These are phyloP conservation scores for Parasteatoda lunata DNA, from an alignment of 2,888 invertebrate species.

Conservation along the genomic window DNA sequence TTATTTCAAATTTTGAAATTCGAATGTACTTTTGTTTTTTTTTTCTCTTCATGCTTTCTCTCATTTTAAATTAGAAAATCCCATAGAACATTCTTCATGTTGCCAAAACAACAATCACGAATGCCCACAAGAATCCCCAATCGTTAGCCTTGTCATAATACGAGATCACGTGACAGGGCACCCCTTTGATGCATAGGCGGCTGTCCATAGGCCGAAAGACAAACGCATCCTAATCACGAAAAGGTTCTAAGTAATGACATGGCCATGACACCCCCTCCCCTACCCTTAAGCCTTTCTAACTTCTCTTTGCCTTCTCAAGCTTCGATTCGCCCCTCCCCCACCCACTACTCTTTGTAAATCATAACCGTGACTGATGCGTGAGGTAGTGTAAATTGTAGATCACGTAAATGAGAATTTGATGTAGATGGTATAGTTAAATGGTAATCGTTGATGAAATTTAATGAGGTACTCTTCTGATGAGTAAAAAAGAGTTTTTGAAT, in stretches of 20 bases:
- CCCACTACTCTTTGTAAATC: not conserved
- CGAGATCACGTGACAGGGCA: conserved; percentile 52
- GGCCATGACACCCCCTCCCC: conserved; percentile 54
- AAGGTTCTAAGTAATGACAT: conserved; percentile 63
- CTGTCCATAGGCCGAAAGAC: conserved; percentile 59
- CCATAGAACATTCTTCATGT: conserved; percentile 38
- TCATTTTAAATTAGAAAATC: conserved; percentile 66
- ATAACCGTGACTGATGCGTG: no score
- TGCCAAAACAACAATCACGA: conserved; percentile 45
- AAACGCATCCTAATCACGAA: conserved; percentile 65
- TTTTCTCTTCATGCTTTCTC: not conserved
- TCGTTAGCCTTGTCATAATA: conserved; percentile 66
- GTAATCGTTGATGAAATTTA: no score
- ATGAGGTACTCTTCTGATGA: no score
- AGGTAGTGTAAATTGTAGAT: no score
- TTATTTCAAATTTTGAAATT: conserved; percentile 29
- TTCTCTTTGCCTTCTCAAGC: conserved; percentile 25
- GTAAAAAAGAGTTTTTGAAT: no score
- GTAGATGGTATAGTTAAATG: no score
- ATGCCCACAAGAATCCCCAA: conserved; percentile 59
- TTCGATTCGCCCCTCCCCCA: conserved; percentile 30
- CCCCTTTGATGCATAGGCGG: conserved; percentile 62
- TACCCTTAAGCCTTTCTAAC: conserved; percentile 32
- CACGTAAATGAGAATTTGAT: no score
- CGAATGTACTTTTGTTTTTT: not conserved